A percentile compares a stretch with the other conserved stretches of the same genome.
Evolutionary conservation across 92 coral and sea anemone species (phyloP).

Genomic region (Blastomussa wellsi): DNA sequence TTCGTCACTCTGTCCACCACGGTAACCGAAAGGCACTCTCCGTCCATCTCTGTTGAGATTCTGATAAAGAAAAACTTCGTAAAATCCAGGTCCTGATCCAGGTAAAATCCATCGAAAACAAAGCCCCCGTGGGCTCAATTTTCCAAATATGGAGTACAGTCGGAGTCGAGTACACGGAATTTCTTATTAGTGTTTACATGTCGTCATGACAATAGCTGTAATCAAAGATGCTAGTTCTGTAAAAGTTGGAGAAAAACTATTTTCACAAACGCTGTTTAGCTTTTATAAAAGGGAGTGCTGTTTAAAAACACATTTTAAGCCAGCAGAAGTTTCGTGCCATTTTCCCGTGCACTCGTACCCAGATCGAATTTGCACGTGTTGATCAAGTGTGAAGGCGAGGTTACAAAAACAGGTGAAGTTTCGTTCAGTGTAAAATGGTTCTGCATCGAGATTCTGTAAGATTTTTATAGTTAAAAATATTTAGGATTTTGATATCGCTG

Average conservation of each 20-base stretch:
- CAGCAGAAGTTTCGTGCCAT: background rate
- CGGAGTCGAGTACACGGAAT: no score
- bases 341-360: slow-evolving; percentile 4
- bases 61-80: slow-evolving; percentile 4
- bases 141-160: slow-evolving; percentile 28
- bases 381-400: slow-evolving; percentile 21
- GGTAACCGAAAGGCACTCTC: slow-evolving; percentile 68
- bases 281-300: background rate
- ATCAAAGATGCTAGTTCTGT: background rate
- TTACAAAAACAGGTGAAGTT: background rate
- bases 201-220: slow-evolving; percentile 18
- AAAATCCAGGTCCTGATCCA: no score
- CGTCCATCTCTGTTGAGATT: slow-evolving; percentile 49
- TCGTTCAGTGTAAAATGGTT: background rate
- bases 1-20: slow-evolving; percentile 78
- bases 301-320: background rate
- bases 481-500: background rate
- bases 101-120: background rate
- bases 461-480: background rate
- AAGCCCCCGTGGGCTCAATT: slow-evolving; percentile 14
- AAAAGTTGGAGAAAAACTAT: background rate
- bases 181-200: background rate
- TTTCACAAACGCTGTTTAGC: background rate
- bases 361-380: background rate
- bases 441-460: background rate